Evolutionary conservation across 2,113 vertebrate genomes (phyloP).

Genomic region (Stercorarius parasiticus): DNA sequence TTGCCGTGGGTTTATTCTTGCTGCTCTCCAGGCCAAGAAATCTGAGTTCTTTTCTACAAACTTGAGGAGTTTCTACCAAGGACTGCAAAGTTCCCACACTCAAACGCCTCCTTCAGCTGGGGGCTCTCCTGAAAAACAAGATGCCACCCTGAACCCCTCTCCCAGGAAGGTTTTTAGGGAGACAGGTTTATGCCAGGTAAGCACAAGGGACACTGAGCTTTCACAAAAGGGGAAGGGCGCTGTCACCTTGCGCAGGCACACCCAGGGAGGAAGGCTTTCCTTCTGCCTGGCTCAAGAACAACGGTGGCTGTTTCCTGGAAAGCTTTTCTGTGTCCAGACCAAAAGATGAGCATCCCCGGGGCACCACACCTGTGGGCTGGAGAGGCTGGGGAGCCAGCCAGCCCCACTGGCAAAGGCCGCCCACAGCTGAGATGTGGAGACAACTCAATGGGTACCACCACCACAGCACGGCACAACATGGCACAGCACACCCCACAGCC

Average conservation of each 20-base stretch:
- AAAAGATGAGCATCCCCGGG: fast-evolving
- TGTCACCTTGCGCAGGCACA: neutral
- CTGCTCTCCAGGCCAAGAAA: neutral
- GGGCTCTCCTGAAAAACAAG: neutral
- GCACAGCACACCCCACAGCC: neutral
- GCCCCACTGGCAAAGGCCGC: neutral
- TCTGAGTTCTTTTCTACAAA: neutral
- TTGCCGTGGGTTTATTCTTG: neutral
- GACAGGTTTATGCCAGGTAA: neutral
- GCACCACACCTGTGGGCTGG: neutral
- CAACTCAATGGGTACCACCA: neutral
- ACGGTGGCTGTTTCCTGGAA: fast-evolving
- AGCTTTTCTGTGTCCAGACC: neutral
- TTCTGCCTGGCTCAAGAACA: neutral
- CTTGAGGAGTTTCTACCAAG: neutral
- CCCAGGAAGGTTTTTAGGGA: neutral
- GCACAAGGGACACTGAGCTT: neutral
- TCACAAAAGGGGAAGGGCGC: neutral
- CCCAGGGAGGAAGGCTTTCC: neutral
- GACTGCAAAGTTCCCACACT: neutral
- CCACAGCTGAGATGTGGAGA: neutral
- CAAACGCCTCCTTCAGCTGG: neutral
- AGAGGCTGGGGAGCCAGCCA: neutral
- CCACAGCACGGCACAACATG: neutral
- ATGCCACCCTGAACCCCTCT: neutral